phyloP scores from a whole-genome alignment of 2,888 invertebrate genomes.

The Ophion costatus region DNA sequence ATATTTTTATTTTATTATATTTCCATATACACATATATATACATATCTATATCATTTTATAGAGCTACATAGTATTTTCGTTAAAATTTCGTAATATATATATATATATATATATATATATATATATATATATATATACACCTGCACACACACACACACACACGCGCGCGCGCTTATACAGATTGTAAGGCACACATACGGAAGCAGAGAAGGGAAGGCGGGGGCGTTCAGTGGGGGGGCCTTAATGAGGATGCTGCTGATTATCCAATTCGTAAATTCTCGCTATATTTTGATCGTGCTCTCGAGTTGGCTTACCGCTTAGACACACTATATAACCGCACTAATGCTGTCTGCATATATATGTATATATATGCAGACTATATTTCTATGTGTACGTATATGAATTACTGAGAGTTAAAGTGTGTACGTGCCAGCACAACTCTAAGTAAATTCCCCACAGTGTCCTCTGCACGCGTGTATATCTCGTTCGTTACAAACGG shows the following conservation, averaged over 20 bases:
- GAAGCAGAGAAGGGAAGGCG: constrained; percentile 78
- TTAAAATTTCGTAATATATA: too few species aligned
- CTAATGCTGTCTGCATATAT: background rate
- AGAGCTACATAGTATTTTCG: too few species aligned
- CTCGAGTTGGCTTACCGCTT: constrained; percentile 51
- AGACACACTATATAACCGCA: background rate
- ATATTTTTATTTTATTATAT: too few species aligned
- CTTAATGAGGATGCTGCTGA: constrained; percentile 88
- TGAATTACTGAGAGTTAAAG: constrained; percentile 37
- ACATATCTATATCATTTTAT: too few species aligned
- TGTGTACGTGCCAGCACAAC: constrained; percentile 35
- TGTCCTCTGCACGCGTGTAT: constrained; percentile 15
- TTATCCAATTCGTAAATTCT: constrained; percentile 87
- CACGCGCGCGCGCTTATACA: background rate
- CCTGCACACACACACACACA: background rate
- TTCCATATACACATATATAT: too few species aligned
- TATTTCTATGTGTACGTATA: background rate
- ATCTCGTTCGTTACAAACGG: constrained; percentile 52
- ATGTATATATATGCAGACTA: too few species aligned
- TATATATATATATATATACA: background rate
- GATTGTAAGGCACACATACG: constrained; percentile 5
- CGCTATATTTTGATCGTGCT: constrained; percentile 82
- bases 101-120: too few species aligned
- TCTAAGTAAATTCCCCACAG: constrained; percentile 44
- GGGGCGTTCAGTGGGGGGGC: constrained; percentile 83